These are phyloP conservation scores for Lagodon rhomboides DNA, from an alignment of 2,797 vertebrate species.

Conservation along the genomic window DNA sequence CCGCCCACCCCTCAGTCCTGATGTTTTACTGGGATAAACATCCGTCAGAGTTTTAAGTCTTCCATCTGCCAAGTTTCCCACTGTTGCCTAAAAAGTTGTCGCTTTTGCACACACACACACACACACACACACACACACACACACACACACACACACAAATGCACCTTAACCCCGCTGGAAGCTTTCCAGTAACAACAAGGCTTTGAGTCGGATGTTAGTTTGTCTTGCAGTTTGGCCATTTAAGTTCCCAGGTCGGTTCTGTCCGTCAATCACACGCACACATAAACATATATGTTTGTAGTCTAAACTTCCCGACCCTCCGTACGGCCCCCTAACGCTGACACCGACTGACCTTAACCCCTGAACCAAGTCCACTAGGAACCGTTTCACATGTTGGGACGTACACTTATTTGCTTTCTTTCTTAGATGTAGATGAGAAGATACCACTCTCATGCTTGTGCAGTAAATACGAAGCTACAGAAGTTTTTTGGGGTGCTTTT, in stretches of 20 bases:
- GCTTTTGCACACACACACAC: constrained; percentile 5
- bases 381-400: background rate
- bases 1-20: background rate
- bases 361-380: constrained; percentile 10
- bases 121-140: constrained; percentile 33
- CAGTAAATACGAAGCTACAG: background rate
- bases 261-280: constrained; percentile 35
- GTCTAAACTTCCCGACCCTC: background rate
- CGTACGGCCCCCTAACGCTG: background rate
- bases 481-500: too few species aligned
- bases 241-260: constrained; percentile 56
- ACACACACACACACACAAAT: constrained; percentile 22
- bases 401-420: background rate
- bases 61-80: constrained; percentile 46
- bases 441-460: accelerated
- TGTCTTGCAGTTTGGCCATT: constrained; percentile 45
- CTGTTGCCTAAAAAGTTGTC: constrained; percentile 3
- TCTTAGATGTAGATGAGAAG: background rate
- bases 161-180: constrained; percentile 40
- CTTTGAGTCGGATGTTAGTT: constrained; percentile 61
- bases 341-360: background rate
- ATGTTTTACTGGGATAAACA: constrained; percentile 40
- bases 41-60: constrained; percentile 26
- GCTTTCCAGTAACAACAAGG: constrained; percentile 41
- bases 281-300: constrained; percentile 34